Percentiles rank a stretch among this genome's conserved stretches.
These are phyloP conservation scores for Nephila pilipes DNA, from an alignment of 1,140 invertebrate genomes.

Conservation along the genomic window DNA sequence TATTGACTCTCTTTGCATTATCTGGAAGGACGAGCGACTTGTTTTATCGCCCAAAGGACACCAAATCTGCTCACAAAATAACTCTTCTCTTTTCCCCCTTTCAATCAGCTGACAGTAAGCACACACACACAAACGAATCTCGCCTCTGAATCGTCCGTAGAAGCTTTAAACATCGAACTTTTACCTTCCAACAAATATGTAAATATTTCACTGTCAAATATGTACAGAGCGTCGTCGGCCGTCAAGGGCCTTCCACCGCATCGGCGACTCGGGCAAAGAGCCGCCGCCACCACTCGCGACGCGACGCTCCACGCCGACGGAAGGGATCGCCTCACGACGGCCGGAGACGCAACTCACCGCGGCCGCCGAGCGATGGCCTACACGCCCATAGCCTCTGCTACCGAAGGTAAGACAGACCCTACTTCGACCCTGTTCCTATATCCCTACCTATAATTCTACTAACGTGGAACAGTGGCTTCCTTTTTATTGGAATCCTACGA, in stretches of 20 bases:
- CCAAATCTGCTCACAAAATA: conserved; percentile 62
- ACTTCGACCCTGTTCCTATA: too few species aligned
- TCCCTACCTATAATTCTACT: too few species aligned
- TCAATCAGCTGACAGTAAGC: conserved; percentile 75
- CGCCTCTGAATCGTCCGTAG: conserved; percentile 53
- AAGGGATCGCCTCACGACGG: background rate
- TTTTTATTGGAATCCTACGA: too few species aligned
- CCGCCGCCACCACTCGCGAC: background rate
- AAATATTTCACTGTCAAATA: conserved; percentile 76
- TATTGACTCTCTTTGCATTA: conserved; percentile 74
- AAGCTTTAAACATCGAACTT: conserved; percentile 75
- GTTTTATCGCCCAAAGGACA: conserved; percentile 71
- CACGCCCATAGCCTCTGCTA: background rate
- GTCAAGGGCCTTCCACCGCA: conserved; percentile 1
- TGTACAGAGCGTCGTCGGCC: conserved; percentile 59
- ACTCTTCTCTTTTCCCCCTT: conserved; percentile 15
- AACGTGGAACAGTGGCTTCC: too few species aligned
- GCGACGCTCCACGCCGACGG: background rate
- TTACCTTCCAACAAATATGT: conserved; percentile 77
- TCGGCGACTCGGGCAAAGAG: conserved; percentile 7
- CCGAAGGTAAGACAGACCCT: too few species aligned
- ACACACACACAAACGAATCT: conserved; percentile 68
- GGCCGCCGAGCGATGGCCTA: background rate
- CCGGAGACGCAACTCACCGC: background rate
- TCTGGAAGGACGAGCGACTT: conserved; percentile 56